These are phyloP conservation scores for Esox lucius DNA, from an alignment of 2,797 vertebrate species.

Conservation along the genomic window DNA sequence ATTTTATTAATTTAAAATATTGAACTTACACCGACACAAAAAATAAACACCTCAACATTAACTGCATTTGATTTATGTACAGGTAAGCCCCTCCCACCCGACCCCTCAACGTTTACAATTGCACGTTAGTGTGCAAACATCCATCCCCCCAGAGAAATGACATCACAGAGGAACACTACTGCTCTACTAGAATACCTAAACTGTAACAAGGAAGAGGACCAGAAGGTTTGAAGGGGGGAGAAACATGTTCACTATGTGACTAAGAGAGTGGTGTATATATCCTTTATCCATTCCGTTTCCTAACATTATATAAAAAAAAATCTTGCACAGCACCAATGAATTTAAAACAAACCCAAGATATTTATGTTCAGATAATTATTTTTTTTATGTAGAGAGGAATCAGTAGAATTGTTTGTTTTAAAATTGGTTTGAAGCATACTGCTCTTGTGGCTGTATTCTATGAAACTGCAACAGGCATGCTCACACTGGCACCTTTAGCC, in stretches of 20 bases:
- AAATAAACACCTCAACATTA: conserved; percentile 88
- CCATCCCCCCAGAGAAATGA: conserved; percentile 69
- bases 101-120: conserved; percentile 66
- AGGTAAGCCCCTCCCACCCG: conserved; percentile 59
- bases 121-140: conserved; percentile 58
- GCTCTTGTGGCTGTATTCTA: too few species aligned
- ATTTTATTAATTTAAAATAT: conserved; percentile 79
- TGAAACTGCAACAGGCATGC: not conserved
- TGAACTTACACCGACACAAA: conserved; percentile 86
- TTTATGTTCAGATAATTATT: not conserved
- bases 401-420: not conserved
- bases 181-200: conserved; percentile 66
- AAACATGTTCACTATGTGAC: conserved; percentile 47
- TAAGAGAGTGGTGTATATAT: conserved; percentile 45
- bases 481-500: not conserved
- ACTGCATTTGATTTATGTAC: conserved; percentile 75
- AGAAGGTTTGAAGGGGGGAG: conserved; percentile 47
- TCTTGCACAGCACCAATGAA: conserved; percentile 75
- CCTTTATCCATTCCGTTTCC: conserved; percentile 46
- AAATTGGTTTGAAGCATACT: not conserved
- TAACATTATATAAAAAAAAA: conserved; percentile 85
- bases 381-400: not conserved
- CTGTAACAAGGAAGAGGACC: conserved; percentile 55
- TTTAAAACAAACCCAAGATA: conserved; percentile 51
- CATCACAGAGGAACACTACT: conserved; percentile 63